A percentile compares a stretch with the other conserved stretches of the same genome.
Conservation (phyloP, 2,888 invertebrate species). For the Tiliacea citrago region DNA sequence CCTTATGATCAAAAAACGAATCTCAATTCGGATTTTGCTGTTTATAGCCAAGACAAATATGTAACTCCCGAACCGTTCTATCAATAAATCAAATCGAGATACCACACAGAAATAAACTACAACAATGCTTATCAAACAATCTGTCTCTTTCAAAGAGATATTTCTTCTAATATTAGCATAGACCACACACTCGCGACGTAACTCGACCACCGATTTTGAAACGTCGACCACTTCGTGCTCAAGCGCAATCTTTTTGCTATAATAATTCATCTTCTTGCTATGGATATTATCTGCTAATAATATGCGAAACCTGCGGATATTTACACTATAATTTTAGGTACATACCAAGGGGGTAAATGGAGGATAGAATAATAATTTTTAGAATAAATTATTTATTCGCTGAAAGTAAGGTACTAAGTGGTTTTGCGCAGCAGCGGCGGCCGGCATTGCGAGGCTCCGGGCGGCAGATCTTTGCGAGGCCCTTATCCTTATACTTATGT, state of each 20-base stretch:
- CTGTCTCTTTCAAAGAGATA: slow-evolving; percentile 17
- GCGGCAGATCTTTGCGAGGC: no score
- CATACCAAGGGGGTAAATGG: no score
- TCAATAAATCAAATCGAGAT: slow-evolving; percentile 22
- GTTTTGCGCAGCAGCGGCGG: no score
- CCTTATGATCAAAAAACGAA: no score
- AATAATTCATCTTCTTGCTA: not conserved
- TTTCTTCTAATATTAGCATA: slow-evolving; percentile 18
- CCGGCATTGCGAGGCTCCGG: no score
- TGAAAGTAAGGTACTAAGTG: no score
- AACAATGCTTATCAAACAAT: slow-evolving; percentile 16
- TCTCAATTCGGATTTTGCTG: no score
- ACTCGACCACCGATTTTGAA: slow-evolving; percentile 1
- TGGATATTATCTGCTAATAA: not conserved
- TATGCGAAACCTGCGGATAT: no score
- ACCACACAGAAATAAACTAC: slow-evolving; percentile 2
- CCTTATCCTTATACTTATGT: no score
- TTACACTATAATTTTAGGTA: no score
- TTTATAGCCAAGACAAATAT: not conserved
- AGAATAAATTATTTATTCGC: no score
- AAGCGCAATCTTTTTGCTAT: not conserved
- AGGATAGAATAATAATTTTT: no score
- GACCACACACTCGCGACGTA: slow-evolving; percentile 45
- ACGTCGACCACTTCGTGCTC: slow-evolving; percentile 5
- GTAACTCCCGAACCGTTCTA: not conserved